Percentiles rank a stretch among this genome's conserved stretches.
Evolutionary conservation across 2,888 invertebrate species (phyloP).

Genomic region (Euzophera pinguis): DNA sequence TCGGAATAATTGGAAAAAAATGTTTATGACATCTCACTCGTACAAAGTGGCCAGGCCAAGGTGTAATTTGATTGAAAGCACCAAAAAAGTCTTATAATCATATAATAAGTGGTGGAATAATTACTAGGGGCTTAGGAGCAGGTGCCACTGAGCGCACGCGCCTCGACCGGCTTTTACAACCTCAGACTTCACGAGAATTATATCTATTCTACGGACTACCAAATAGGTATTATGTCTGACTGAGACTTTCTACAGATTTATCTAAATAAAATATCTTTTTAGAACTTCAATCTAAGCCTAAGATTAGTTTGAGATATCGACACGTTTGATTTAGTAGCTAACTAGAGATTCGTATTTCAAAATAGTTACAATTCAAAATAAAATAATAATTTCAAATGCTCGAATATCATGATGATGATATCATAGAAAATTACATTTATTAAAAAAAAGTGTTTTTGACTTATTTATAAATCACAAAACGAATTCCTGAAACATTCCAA

Average conservation of each 20-base stretch:
- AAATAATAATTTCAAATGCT: no score
- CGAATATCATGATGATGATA: no score
- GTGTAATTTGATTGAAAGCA: constrained; percentile 81
- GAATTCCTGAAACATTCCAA: no score
- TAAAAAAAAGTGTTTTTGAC: no score
- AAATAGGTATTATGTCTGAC: constrained; percentile 16
- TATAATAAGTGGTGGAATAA: constrained; percentile 78
- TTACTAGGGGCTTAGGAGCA: constrained; percentile 72
- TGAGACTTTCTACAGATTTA: constrained; percentile 13
- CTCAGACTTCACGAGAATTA: constrained; percentile 42
- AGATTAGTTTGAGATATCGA: no score
- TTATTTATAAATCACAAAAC: no score
- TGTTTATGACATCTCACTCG: constrained; percentile 77
- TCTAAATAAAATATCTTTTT: neutral
- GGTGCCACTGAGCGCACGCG: constrained; percentile 62
- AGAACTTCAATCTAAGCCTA: no score
- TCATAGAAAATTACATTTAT: no score
- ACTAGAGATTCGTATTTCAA: no score
- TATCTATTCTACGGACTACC: constrained; percentile 40
- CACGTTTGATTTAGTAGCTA: no score
- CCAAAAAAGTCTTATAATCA: constrained; percentile 78
- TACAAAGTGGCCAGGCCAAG: constrained; percentile 68
- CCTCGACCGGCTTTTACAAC: constrained; percentile 34
- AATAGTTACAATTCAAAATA: no score
- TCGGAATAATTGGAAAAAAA: constrained; percentile 52